Evolutionary conservation across 2,113 vertebrate genomes (phyloP).

Genomic region (Dasyornis broadbenti): DNA sequence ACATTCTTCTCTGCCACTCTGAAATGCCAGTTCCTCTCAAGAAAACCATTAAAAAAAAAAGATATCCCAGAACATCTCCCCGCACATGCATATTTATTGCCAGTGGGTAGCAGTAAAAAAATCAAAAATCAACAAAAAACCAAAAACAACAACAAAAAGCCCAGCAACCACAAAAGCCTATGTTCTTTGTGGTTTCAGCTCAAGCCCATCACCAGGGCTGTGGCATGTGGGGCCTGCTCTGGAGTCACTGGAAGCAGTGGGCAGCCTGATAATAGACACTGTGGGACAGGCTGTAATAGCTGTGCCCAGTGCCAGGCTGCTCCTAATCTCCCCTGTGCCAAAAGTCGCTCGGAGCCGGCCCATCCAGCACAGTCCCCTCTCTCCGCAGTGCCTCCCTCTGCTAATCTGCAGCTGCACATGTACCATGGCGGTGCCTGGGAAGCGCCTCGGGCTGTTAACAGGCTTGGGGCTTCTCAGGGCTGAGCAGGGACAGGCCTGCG

Average conservation of each 20-base stretch:
- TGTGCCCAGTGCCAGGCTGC: neutral
- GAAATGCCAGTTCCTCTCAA: neutral
- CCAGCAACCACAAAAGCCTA: neutral
- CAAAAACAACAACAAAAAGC: neutral
- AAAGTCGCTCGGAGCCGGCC: neutral
- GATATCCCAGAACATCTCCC: neutral
- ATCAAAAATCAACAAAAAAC: neutral
- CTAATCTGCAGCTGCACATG: conserved; percentile 45
- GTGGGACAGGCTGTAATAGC: neutral
- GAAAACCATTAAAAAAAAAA: neutral
- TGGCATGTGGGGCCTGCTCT: neutral
- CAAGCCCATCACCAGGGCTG: neutral
- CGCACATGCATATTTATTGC: fast-evolving
- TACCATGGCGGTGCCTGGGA: neutral
- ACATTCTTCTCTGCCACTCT: neutral
- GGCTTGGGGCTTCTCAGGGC: neutral
- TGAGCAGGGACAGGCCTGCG: neutral
- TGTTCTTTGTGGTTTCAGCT: neutral
- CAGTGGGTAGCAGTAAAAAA: neutral
- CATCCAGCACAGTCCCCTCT: neutral
- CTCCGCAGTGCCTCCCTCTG: neutral
- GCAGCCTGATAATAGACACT: neutral
- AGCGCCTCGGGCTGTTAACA: neutral
- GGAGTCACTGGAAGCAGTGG: neutral
- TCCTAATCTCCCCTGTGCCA: neutral